Conservation (phyloP, 1,140 invertebrate genomes). For the Diabrotica undecimpunctata region DNA sequence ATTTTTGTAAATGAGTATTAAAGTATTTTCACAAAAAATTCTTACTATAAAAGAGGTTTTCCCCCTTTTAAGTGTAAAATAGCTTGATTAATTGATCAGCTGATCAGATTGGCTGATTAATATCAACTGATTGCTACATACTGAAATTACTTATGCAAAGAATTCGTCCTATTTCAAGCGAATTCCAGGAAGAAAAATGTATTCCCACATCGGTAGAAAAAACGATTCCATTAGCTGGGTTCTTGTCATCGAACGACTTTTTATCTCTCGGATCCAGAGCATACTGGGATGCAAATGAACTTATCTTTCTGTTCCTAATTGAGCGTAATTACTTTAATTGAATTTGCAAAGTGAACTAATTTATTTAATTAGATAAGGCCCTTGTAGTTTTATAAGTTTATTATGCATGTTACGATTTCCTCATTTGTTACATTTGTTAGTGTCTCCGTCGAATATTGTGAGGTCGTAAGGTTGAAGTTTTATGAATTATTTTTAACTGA, state of each 20-base stretch:
- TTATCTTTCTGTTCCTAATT: not conserved
- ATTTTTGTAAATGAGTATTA: too few species aligned
- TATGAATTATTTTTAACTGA: not conserved
- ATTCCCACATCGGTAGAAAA: too few species aligned
- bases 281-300: not conserved
- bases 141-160: too few species aligned
- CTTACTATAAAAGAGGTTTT: too few species aligned
- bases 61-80: too few species aligned
- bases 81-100: too few species aligned
- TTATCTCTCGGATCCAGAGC: constrained; percentile 1
- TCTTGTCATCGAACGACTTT: not conserved
- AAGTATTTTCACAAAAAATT: too few species aligned
- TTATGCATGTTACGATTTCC: constrained; percentile 13
- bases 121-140: too few species aligned
- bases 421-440: constrained; percentile 3
- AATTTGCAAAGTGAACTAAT: constrained; percentile 16
- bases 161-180: too few species aligned
- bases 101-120: too few species aligned
- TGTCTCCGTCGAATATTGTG: not conserved
- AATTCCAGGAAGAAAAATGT: too few species aligned
- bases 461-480: not conserved
- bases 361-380: constrained; percentile 13
- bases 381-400: constrained; percentile 14
- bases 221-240: too few species aligned
- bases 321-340: constrained; percentile 14